These are phyloP conservation scores for Isotomurus palustris DNA, from an alignment of 2,888 invertebrate genomes.

Conservation along the genomic window DNA sequence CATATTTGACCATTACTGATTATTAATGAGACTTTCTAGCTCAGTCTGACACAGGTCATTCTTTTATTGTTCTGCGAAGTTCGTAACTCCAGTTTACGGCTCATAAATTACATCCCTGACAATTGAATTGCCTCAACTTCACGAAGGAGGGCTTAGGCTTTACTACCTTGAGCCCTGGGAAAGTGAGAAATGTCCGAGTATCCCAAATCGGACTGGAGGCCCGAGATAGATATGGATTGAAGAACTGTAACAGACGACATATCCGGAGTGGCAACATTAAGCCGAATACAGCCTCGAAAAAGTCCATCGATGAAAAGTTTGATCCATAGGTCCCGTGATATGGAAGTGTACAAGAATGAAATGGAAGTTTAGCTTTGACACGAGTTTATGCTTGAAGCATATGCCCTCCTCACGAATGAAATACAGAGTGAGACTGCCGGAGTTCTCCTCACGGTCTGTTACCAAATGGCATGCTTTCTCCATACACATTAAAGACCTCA, in stretches of 20 bases:
- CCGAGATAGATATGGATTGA: too few species aligned
- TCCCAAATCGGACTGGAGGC: slow-evolving; percentile 11
- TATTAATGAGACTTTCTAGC: slow-evolving; percentile 33
- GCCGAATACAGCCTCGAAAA: background rate
- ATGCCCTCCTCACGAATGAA: too few species aligned
- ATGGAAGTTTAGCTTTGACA: too few species aligned
- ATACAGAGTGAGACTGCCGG: too few species aligned
- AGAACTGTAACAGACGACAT: too few species aligned
- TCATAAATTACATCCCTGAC: slow-evolving; percentile 24
- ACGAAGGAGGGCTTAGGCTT: background rate
- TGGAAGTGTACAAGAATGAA: too few species aligned
- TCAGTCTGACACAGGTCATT: slow-evolving; percentile 23
- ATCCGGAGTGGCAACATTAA: background rate
- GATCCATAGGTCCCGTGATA: slow-evolving; percentile 7
- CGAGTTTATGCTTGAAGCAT: too few species aligned
- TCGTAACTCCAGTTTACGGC: slow-evolving; percentile 24
- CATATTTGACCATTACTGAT: slow-evolving; percentile 34
- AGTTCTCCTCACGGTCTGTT: too few species aligned
- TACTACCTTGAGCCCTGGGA: background rate
- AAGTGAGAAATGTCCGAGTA: slow-evolving; percentile 12
- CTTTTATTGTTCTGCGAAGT: slow-evolving; percentile 24
- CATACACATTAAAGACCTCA: too few species aligned
- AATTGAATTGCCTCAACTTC: slow-evolving; percentile 20
- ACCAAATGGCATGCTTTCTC: too few species aligned
- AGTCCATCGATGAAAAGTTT: slow-evolving; percentile 10